phyloP scores from a whole-genome alignment of 2,797 vertebrate genomes.

The Squalus acanthias region DNA sequence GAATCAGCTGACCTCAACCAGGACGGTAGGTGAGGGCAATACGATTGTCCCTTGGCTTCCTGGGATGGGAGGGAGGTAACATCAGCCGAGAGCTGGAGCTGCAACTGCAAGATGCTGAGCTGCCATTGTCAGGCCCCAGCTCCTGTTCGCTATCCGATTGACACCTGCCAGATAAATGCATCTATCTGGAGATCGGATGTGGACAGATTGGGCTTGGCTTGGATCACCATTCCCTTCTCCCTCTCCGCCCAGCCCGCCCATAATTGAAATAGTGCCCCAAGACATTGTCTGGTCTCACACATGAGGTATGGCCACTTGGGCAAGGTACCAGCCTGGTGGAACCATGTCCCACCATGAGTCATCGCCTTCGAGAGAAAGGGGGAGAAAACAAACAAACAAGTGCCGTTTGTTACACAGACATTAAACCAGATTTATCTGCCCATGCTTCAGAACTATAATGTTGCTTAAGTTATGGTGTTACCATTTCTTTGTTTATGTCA shows the following conservation, averaged over 20 bases:
- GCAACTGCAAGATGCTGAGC: no score
- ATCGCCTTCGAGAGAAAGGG: neutral
- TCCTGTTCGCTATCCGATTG: neutral
- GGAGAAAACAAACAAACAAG: neutral
- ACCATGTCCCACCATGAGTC: no score
- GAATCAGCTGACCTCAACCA: no score
- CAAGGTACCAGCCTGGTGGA: neutral
- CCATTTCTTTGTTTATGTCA: neutral
- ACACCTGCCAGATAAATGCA: no score
- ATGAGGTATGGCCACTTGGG: neutral
- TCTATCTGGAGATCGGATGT: no score
- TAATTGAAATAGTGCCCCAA: neutral
- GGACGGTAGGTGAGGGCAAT: no score
- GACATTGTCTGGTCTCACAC: neutral
- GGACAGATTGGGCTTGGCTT: neutral
- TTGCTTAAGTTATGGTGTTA: neutral
- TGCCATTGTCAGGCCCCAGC: no score
- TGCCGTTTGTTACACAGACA: neutral
- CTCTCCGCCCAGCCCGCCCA: no score
- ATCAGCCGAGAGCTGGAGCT: no score
- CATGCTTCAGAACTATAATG: neutral
- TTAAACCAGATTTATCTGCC: neutral
- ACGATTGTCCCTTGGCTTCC: neutral
- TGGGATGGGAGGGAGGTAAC: no score
- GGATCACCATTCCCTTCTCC: no score